Evolutionary conservation across 2,888 invertebrate genomes (phyloP), one percentile per base, ranked within the genome.

Genomic region (Blomia tropicalis): DNA sequence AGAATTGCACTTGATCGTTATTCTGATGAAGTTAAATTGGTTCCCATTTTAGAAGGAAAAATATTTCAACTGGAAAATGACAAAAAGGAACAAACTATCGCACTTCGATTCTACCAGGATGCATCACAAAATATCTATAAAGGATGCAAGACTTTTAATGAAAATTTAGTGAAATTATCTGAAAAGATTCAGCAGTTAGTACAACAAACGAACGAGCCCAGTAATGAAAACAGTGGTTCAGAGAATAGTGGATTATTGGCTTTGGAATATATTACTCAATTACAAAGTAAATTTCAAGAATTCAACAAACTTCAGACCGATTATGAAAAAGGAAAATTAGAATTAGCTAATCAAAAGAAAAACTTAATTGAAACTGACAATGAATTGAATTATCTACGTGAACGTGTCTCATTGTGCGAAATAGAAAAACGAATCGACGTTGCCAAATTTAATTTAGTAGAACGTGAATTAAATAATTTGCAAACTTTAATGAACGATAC

Each of bases 281-380:
- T 56, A 23, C 56, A 56, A 23, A 56, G n/a, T 22, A 56, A 56
- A 36, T 56, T 56, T 31, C 56, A 56, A 7, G 56, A 56, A 22
- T 56, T 56, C 23, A 23, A 31, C 29, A 14, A 36, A 56, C 23
- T 56, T 2, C 56, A 56, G 23, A 56, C 56, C 2, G 56, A 56
- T 29, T 56, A 29, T 56, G 56, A 56, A 31, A 2, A 29, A 2
- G 25, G 29, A 29, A 56, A 56, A 56, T 25, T 56, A 4, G 29
- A 56, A 19, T 56, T 56, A n/a, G 23, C 29, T 14, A 56, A 36
- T 56, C n/a, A 32, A 36, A 56, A 56, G 29, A 23, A 56, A 14
- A 56, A 56, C 29, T 27, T 56, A 4, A 56, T 56, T 31, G 56
- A 56, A 22, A 56, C 3, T 56, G 56, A 56, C 25, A n/a, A 56